Conservation (phyloP, 2,888 invertebrate species). For the Spodoptera exigua region DNA sequence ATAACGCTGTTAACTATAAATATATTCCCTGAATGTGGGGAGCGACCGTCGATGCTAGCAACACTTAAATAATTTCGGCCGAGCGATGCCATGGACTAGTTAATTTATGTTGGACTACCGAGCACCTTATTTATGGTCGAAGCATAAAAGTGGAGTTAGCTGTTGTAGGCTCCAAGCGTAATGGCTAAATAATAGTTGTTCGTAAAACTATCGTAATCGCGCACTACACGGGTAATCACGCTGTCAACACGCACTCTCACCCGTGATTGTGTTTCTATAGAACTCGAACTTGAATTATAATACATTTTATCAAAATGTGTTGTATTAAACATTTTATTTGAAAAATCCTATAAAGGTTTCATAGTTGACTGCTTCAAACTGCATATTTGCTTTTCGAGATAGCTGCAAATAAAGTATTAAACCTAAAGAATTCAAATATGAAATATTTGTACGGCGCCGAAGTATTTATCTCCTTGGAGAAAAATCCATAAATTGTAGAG, state of each 20-base stretch:
- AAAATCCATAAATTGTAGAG: conserved; percentile 30
- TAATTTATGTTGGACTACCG: conserved; percentile 60
- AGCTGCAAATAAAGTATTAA: neutral
- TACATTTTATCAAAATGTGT: too few species aligned
- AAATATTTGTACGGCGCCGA: neutral
- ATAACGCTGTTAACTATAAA: conserved; percentile 81
- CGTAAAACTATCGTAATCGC: conserved; percentile 32
- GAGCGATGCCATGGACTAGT: conserved; percentile 65
- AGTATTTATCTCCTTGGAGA: conserved; percentile 3
- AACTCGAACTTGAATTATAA: too few species aligned
- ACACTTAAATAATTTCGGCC: conserved; percentile 75
- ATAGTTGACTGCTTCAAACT: too few species aligned
- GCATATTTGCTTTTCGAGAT: neutral
- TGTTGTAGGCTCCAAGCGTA: conserved; percentile 36
- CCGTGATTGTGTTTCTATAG: conserved; percentile 22
- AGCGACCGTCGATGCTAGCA: conserved; percentile 73
- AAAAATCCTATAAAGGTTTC: too few species aligned
- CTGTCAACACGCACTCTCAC: conserved; percentile 14
- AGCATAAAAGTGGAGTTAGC: conserved; percentile 48
- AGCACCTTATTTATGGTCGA: conserved; percentile 51
- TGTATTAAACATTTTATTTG: too few species aligned
- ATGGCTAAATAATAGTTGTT: conserved; percentile 41
- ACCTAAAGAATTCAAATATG: neutral
- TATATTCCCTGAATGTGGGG: conserved; percentile 71
- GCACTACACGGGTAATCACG: neutral